Evolutionary conservation across 2,888 invertebrate genomes (phyloP), one percentile per base, ranked within the genome.

Genomic region (Sphinx pinastri): DNA sequence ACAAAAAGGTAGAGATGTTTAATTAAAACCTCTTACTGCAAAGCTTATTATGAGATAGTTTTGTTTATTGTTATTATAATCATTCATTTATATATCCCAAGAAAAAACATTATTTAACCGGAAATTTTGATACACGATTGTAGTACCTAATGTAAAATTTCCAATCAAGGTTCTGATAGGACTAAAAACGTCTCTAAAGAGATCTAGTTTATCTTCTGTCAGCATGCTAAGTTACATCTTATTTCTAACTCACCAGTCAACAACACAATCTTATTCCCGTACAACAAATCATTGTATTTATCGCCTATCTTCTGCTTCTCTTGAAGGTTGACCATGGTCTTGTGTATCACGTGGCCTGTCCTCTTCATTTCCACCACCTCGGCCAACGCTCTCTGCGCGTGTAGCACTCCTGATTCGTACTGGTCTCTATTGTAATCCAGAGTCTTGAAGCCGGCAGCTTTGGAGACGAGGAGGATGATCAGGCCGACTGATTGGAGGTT

Each of bases 331-430:
- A 85, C 91, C 91, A 93, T 90, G 0, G 91, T 87, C 78, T 89
- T 92, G 66, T 93, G 93, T 59, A 94, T 88, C 80, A 93, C 82
- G 74, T 94, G 94, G 0, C 92, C 93, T 0, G 92, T 94, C 16
- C 93, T 80, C 77, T 93, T 93, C 94, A 94, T 94, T 81, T 94
- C 94, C 57, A 94, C 93, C 1, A 94, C 92, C 77, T 94, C 94
- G 0, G 94, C 92, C 68, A 94, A 76, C 0, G 91, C 94, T 75
- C 95, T 85, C 81, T 94, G 94, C 13, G 94, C 82, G 82, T 94
- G 92, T 70, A 95, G 79, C 0, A 94, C 86, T 4, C 88, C 91
- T 0, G 90, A 91, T 45, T 88, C 87, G 49, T 90, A 87, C 1
- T 85, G 86, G n/a, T 91, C 89, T 14, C 78, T 75, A 2, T 79